Base-by-base conservation (phyloP, 2,113 vertebrate species). In the Triplophysa rosa region DNA sequence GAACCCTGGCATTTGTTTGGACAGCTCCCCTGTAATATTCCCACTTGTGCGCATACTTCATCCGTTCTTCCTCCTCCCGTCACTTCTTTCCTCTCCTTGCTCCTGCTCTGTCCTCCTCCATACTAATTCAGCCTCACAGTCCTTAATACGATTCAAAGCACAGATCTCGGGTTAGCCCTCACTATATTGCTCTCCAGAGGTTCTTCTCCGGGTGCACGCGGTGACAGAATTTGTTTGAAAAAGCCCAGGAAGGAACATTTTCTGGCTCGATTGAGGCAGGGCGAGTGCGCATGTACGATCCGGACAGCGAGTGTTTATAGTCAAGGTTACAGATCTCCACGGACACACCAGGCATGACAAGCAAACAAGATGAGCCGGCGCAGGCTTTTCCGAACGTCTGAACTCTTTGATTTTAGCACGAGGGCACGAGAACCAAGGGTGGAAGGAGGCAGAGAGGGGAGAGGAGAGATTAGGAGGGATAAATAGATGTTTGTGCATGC, bases 91-190 rank as follows among this genome's bases (percentile, higher is more conserved):
- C 61, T 77, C 64, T 76, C 37, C 72, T 81, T 49, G 52, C 24
- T n/a, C 54, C 59, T 26, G 54, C 67, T 45, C 71, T 77, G 40
- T 63, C 52, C 70, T 77, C 80, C 81, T 69, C 67, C 65, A 67
- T 88, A 84, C 80, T 78, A 86, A 81, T 87, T 80, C 19, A 52
- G 21, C 59, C 85, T 82, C 64, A 52, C 26, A 42, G 33, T 65
- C 10, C 42, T 71, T 83, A 76, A 72, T 80, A 64, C 47, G 82
- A 77, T 66, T 82, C 82, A 80, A 78, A 73, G 65, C 78, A 58
- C 54, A 37, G 49, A 75, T 67, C 64, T 33, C 52, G 77, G 67
- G 67, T 81, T 77, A 42, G 33, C 63, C 70, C 79, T 59, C 58
- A 21, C 76, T 65, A 66, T 65, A 72, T 42, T 77, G 33, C 75